Evolutionary conservation across 2,888 invertebrate species (phyloP).

Genomic region (Tiphia femorata): DNA sequence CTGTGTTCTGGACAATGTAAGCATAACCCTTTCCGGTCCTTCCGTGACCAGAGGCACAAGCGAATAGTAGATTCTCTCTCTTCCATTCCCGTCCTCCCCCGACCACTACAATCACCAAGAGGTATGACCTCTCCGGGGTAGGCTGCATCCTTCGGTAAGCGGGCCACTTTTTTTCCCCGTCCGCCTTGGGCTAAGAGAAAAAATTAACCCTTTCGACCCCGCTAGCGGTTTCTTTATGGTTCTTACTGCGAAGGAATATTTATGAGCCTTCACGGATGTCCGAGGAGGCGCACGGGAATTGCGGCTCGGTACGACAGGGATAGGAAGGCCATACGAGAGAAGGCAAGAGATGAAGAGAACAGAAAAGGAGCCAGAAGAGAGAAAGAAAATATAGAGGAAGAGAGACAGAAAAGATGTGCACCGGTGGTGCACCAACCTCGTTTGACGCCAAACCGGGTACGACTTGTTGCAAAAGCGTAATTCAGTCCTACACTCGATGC

Average conservation of each 20-base stretch:
- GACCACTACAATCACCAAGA: neutral
- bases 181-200: constrained; percentile 35
- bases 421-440: no score
- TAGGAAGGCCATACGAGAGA: neutral
- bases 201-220: constrained; percentile 63
- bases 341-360: neutral
- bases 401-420: no score
- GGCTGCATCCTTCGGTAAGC: constrained; percentile 36
- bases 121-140: constrained; percentile 33
- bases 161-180: constrained; percentile 30
- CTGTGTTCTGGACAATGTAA: constrained; percentile 2
- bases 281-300: neutral
- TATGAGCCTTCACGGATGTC: constrained; percentile 58
- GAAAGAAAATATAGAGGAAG: no score
- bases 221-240: constrained; percentile 66
- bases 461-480: no score
- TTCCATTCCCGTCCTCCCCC: constrained; percentile 31
- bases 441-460: no score
- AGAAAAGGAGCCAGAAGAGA: neutral
- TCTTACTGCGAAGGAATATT: constrained; percentile 63
- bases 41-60: constrained; percentile 41
- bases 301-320: neutral
- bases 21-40: constrained; percentile 48
- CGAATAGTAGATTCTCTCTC: constrained; percentile 55
- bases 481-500: no score